These are phyloP conservation scores for Zoanthus sansibaricus DNA, from an alignment of 92 coral and sea anemone species.

Conservation along the genomic window DNA sequence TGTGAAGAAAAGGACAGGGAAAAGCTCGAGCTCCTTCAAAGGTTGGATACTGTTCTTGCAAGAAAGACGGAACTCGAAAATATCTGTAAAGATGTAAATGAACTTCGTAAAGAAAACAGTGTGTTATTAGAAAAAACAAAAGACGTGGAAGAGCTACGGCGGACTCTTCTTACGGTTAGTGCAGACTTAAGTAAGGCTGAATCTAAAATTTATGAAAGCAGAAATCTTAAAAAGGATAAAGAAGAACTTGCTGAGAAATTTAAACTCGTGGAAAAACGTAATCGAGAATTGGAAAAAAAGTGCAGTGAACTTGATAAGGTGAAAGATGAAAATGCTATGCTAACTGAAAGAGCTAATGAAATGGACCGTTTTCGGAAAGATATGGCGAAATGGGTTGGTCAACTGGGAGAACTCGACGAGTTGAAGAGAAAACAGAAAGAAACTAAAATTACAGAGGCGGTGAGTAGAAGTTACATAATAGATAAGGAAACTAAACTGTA, in stretches of 20 bases:
- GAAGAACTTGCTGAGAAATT: slow-evolving; percentile 11
- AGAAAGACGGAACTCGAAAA: slow-evolving; percentile 76
- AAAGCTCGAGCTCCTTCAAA: slow-evolving; percentile 42
- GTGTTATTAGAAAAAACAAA: slow-evolving; percentile 44
- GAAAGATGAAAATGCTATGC: slow-evolving; percentile 69
- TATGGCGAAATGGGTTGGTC: slow-evolving; percentile 64
- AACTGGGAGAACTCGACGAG: slow-evolving; percentile 66
- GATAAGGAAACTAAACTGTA: no score
- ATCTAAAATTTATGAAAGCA: background rate
- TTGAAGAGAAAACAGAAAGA: slow-evolving; percentile 67
- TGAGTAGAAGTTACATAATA: slow-evolving; percentile 39
- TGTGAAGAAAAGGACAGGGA: slow-evolving; percentile 63
- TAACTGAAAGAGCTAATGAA: slow-evolving; percentile 71
- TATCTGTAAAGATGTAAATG: slow-evolving; percentile 66
- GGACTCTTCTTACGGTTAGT: slow-evolving; percentile 26
- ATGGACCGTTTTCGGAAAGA: slow-evolving; percentile 63
- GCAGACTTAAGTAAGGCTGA: slow-evolving; percentile 41
- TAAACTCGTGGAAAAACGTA: slow-evolving; percentile 19
- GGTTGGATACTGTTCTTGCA: slow-evolving; percentile 54
- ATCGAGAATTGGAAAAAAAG: slow-evolving; percentile 7
- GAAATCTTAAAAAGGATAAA: background rate
- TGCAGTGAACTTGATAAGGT: slow-evolving; percentile 25
- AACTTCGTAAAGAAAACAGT: slow-evolving; percentile 26
- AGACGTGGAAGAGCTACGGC: slow-evolving; percentile 62
- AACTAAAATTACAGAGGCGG: slow-evolving; percentile 69